Base-by-base conservation (phyloP, 2,888 invertebrate species). In the Luperina nickerlii region DNA sequence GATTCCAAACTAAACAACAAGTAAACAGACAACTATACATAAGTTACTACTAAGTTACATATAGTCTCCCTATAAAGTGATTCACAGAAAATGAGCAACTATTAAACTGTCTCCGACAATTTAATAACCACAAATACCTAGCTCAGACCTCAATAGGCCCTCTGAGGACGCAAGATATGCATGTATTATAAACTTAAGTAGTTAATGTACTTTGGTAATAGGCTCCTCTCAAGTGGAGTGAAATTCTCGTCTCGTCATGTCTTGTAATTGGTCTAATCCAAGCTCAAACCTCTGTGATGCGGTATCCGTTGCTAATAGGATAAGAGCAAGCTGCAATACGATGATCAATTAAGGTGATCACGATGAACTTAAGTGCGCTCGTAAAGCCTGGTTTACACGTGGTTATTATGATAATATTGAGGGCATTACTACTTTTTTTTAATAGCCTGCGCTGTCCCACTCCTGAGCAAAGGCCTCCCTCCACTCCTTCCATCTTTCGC, bases 191-290 rank as follows among this genome's bases (percentile, higher is more conserved):
- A 76, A 76, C 81, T 68, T 74, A 73, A 78, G 80, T 79, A 75
- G 62, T 67, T 81, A 82, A 86, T 81, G 80, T 78, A 74, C 74
- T 78, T 74, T 48, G 63, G 38, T 85, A 82, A 82, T 79, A 76
- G 72, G 45, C 62, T 70, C 32, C 70, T 74, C 78, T 76, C 65
- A 77, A 74, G 76, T 57, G 20, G 13, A 78, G 73, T 60, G 74
- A 66, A 78, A 27, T 76, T 80, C 71, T n/a, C n/a, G n/a, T 42
- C 63, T 65, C 69, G 15, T 66, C 42, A 65, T 60, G 38, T 27
- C 76, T 77, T n/a, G 67, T 88, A 84, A 88, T 87, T 83, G 79
- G 57, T 76, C 65, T 82, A 79, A 84, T 84, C 82, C 79, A 65
- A 63, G 65, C 66, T 73, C 42, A 67, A 60, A 48, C 42, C 73